These are phyloP conservation scores for Sylvilagus floridanus DNA, from an alignment of 2,797 vertebrate species.

Conservation along the genomic window DNA sequence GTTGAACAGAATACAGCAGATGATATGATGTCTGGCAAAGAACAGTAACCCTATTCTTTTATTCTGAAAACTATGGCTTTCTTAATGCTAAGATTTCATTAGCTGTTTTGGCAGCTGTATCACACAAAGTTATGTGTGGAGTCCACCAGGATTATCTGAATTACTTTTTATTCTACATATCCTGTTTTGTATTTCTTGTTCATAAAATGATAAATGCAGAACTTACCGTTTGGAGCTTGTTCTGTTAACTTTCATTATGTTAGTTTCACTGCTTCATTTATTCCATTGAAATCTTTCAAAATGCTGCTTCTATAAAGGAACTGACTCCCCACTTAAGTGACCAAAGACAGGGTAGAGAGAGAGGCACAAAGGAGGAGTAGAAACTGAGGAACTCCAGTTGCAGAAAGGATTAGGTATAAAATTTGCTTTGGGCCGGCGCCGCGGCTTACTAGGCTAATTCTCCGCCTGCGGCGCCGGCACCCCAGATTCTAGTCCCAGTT, in stretches of 20 bases:
- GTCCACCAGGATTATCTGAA: neutral
- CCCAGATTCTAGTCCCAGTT: too few species aligned
- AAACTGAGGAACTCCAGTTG: neutral
- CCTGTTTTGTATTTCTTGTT: neutral
- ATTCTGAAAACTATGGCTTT: neutral
- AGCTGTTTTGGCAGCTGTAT: neutral
- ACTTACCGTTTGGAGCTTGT: neutral
- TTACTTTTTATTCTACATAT: neutral
- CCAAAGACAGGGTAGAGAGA: neutral
- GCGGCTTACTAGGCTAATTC: too few species aligned
- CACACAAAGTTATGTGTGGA: neutral
- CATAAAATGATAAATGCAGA: neutral
- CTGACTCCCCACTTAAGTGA: neutral
- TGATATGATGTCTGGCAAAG: neutral
- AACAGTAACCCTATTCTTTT: neutral
- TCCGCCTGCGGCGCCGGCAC: too few species aligned
- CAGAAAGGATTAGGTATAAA: neutral
- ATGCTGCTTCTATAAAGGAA: neutral
- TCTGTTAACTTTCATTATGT: constrained; percentile 11
- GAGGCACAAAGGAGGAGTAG: neutral
- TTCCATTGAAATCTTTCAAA: neutral
- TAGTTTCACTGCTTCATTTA: neutral
- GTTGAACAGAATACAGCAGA: neutral
- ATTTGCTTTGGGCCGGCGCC: neutral
- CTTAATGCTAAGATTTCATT: neutral